These are phyloP conservation scores for Gallinago jamesoni DNA, from an alignment of 2,113 vertebrate genomes.

Conservation along the genomic window DNA sequence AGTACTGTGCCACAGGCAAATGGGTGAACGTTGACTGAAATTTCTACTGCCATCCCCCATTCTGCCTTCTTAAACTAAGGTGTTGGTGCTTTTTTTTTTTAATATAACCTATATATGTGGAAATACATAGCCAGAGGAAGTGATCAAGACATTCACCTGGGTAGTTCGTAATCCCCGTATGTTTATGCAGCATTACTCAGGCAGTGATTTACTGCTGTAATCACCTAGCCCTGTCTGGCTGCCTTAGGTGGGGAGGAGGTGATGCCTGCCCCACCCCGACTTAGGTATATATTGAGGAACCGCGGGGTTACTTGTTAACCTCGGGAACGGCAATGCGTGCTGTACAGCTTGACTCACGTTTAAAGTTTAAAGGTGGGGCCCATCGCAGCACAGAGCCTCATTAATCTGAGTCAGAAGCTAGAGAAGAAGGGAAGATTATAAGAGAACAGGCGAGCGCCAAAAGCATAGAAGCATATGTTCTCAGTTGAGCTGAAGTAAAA, in stretches of 20 bases:
- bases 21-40: background rate
- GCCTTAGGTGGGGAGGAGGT: conserved; percentile 69
- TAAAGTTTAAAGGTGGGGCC: conserved; percentile 80
- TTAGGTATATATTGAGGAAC: conserved; percentile 64
- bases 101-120: background rate
- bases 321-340: conserved; percentile 21
- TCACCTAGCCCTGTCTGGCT: conserved; percentile 72
- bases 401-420: conserved; percentile 75
- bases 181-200: conserved; percentile 82
- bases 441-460: conserved; percentile 58
- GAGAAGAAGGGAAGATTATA: conserved; percentile 72
- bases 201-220: conserved; percentile 74
- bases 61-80: background rate
- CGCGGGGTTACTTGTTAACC: conserved; percentile 61
- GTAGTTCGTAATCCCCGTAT: conserved; percentile 22
- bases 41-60: background rate
- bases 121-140: conserved; percentile 64
- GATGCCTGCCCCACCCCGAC: conserved; percentile 68
- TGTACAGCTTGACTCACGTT: conserved; percentile 81
- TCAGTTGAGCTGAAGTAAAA: conserved; percentile 9
- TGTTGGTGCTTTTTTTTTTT: background rate
- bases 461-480: conserved; percentile 33
- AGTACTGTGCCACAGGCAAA: background rate
- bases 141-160: background rate
- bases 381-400: conserved; percentile 46